Conservation (phyloP, 1,140 invertebrate genomes). For the Hermatobates lingyangjiaoensis region DNA sequence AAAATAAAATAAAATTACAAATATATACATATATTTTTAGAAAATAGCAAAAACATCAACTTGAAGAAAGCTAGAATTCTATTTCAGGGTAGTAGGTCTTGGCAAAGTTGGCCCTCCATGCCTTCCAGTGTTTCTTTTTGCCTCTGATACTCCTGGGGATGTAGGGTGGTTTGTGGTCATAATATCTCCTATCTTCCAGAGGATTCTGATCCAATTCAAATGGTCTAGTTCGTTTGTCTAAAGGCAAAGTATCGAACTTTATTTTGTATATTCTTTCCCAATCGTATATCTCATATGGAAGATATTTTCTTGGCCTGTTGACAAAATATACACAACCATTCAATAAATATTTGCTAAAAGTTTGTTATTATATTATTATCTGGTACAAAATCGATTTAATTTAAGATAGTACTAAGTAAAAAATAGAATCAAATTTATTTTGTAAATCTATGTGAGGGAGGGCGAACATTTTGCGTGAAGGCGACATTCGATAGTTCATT, state of each 20-base stretch:
- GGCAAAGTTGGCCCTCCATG: conserved; percentile 10
- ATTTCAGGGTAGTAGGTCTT: conserved; percentile 15
- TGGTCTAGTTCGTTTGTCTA: conserved; percentile 16
- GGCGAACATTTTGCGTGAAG: background rate
- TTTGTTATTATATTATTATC: background rate
- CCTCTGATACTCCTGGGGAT: conserved; percentile 9
- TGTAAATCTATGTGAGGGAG: background rate
- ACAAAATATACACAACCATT: background rate
- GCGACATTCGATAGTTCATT: background rate
- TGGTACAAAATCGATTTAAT: background rate
- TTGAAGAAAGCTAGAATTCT: no score
- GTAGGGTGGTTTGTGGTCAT: conserved; percentile 6
- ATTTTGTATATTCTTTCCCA: conserved; percentile 21
- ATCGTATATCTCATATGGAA: conserved; percentile 18
- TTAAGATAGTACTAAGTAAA: background rate
- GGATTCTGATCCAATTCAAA: conserved; percentile 17
- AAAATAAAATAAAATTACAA: no score
- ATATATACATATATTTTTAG: no score
- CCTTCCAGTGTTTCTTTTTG: conserved; percentile 13
- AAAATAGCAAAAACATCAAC: no score
- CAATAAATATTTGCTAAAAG: background rate
- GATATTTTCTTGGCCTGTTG: conserved; percentile 12
- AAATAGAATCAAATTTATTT: background rate
- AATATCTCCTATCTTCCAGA: conserved; percentile 15
- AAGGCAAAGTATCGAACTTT: conserved; percentile 13